phyloP scores from a whole-genome alignment of 2,888 invertebrate species.

The Ernsta delagoae region DNA sequence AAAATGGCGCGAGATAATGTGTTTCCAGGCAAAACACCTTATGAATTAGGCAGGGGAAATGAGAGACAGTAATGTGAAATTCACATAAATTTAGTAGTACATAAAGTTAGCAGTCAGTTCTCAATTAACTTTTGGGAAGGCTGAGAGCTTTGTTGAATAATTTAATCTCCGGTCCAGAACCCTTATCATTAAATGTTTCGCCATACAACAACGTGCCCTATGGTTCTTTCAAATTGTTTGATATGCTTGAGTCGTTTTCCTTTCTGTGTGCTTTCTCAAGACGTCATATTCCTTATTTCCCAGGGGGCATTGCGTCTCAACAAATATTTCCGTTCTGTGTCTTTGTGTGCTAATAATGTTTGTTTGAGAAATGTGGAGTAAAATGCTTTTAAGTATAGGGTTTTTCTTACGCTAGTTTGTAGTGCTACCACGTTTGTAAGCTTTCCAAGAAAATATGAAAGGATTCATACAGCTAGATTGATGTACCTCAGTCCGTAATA shows the following conservation, averaged over 20 bases:
- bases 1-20: slow-evolving; percentile 6
- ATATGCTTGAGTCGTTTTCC: background rate
- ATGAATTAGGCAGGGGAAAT: slow-evolving; percentile 2
- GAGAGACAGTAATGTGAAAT: background rate
- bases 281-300: slow-evolving; percentile 23
- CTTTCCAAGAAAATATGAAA: background rate
- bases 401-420: too few species aligned
- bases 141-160: slow-evolving; percentile 27
- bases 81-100: slow-evolving; percentile 6
- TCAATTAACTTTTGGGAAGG: slow-evolving; percentile 22
- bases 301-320: background rate
- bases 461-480: slow-evolving; percentile 13
- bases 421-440: background rate
- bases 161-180: slow-evolving; percentile 17
- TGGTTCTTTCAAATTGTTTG: background rate
- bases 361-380: background rate
- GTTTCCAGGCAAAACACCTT: slow-evolving; percentile 8
- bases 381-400: background rate
- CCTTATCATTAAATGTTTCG: slow-evolving; percentile 22
- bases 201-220: background rate
- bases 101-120: slow-evolving; percentile 9
- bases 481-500: slow-evolving; percentile 3
- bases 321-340: background rate
- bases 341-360: background rate
- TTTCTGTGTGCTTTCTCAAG: background rate